Conservation (phyloP, 1,140 invertebrate genomes). For the Melanaphis sacchari region DNA sequence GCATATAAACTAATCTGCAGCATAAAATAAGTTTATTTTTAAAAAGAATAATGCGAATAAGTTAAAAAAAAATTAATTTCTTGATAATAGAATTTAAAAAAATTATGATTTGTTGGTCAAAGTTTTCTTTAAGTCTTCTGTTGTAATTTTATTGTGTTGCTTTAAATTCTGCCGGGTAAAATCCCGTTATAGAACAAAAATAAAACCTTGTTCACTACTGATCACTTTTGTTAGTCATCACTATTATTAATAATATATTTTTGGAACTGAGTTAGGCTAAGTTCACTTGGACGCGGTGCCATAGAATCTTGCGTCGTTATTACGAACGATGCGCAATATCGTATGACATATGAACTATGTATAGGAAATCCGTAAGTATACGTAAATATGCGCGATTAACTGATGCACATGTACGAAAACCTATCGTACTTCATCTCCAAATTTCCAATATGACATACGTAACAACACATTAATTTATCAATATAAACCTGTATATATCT, state of each 20-base stretch:
- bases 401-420: not conserved
- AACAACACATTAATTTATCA: not conserved
- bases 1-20: not conserved
- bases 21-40: not conserved
- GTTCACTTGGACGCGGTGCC: too few relatives aligned
- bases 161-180: too few relatives aligned
- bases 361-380: too few relatives aligned
- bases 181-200: too few relatives aligned
- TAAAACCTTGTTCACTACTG: too few relatives aligned
- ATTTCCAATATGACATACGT: not conserved
- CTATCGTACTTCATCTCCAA: conserved; percentile 1
- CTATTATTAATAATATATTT: too few relatives aligned
- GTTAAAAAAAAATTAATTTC: not conserved
- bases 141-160: not conserved
- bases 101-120: not conserved
- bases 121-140: not conserved
- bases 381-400: not conserved
- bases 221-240: too few relatives aligned
- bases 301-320: too few relatives aligned
- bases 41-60: not conserved
- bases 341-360: too few relatives aligned
- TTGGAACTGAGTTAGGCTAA: too few relatives aligned
- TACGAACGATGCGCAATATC: too few relatives aligned
- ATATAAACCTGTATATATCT: not conserved
- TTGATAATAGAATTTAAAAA: not conserved